Evolutionary conservation across 2,113 vertebrate genomes (phyloP), one percentile per base, ranked within the genome.

Genomic region (Emydura subglobosa): DNA sequence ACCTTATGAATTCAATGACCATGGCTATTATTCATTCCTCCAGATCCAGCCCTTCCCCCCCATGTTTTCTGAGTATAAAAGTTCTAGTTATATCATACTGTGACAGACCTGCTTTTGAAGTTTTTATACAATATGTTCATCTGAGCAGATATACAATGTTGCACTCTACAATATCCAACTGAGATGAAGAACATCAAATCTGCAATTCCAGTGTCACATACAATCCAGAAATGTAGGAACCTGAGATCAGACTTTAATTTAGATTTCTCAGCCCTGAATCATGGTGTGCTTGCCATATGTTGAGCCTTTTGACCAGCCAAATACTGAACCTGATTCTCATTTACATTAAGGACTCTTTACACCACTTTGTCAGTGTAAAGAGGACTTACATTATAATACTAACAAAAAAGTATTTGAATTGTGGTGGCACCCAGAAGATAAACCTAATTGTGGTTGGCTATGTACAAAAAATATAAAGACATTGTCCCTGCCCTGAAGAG

Each of bases 121-220:
- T 88, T 92, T 76, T 95, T 79, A 49, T 34, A 29, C 44, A n/a
- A 47, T 17, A 11, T 39, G 50, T 57, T n/a, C 79, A 54, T 72
- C 68, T 78, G 49, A 82, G 82, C 91, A 90, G 49, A 90, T 86
- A 85, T 81, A 91, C 31, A 72, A 68, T 39, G 27, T 59, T 95
- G 51, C 5, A 39, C 50, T 94, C 84, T 24, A 13, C 72, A 53
- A 24, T 53, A 76, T 79, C 51, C 10, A 14, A 61, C 85, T 84
- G 84, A 82, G 57, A 53, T 8, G 44, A 87, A 55, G 50, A 91
- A 27, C 49, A 76, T 6, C 50, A 24, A 2, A 57, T 92, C 17
- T 85, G 54, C 88, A 90, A 76, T 79, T 54, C 57, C 82, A 53
- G 88, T 25, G n/a, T 59, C 54, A 11, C 47, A 93, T 92, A 61